Base-by-base conservation (phyloP, 37 sponge, comb jelly and placozoan species). In the Amphimedon queenslandica region DNA sequence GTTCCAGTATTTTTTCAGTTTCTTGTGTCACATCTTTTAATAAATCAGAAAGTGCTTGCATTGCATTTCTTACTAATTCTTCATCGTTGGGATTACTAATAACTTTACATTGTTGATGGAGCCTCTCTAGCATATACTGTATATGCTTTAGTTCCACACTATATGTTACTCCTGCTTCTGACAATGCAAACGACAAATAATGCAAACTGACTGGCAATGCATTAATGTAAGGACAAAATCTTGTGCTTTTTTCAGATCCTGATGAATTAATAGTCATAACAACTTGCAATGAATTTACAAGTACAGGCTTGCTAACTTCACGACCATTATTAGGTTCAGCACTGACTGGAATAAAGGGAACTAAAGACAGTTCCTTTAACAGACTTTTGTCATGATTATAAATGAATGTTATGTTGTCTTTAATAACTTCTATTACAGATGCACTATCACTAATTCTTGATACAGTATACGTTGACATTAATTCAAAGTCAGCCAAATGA, bases 121-220 rank as follows among this genome's bases (percentile, higher is more conserved):
- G 8, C 28, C 5, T n/a, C 28, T 60, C 24, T n/a, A 60, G 61
- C 61, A 60, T 60, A n/a, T 60, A n/a, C 61, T 60, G 61, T n/a
- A 60, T 11, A n/a, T 60, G 61, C 28, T 60, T 60, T 5, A 60
- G 5, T 6, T n/a, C 61, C 5, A 60, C 27, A 60, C 5, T 11
- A 60, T 11, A 13, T 25, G 27, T 25, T 5, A 60, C 61, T 25
- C 61, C 61, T 6, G 21, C 28, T 5, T 25, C 28, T 6, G 27
- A 5, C 8, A 60, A 25, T 25, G 27, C 8, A 6, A 25, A 6
- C 5, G 5, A 6, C 23, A 60, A 25, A 25, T n/a, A 6, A n/a
- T 60, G 5, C 61, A 60, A n/a, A 5, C 24, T n/a, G 5, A 25
- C 8, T 60, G 61, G 61, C 21, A 25, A 6, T 25, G 5, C 27